phyloP scores from a whole-genome alignment of 2,113 vertebrate species.

The Arenaria interpres region DNA sequence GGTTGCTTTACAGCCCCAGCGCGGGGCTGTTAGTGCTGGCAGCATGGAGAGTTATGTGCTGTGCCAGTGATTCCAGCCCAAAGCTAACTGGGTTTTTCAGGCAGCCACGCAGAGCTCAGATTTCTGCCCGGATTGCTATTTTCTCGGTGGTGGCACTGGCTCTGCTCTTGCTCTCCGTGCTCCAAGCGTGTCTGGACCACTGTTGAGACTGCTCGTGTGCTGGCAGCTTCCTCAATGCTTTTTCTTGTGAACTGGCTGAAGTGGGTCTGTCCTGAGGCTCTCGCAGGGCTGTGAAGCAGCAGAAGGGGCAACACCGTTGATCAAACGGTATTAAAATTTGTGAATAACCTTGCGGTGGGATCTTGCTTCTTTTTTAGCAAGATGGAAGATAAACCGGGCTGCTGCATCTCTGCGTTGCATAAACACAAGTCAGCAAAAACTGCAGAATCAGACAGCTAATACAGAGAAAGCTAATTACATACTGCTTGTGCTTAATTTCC shows the following conservation, averaged over 20 bases:
- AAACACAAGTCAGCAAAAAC: neutral
- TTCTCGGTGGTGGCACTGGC: neutral
- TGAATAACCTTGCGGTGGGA: neutral
- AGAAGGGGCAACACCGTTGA: neutral
- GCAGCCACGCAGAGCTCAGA: neutral
- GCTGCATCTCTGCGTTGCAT: neutral
- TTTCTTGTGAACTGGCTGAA: neutral
- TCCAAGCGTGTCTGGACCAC: neutral
- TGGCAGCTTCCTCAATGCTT: neutral
- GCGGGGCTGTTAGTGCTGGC: neutral
- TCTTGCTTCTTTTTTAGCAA: neutral
- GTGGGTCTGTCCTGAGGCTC: neutral
- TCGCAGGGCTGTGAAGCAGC: neutral
- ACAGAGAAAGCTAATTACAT: neutral
- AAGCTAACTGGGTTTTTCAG: neutral
- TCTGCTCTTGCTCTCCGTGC: neutral
- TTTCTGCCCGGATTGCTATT: neutral
- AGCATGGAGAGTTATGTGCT: neutral
- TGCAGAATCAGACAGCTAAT: neutral
- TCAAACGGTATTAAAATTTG: neutral
- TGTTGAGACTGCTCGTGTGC: neutral
- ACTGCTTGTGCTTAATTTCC: neutral
- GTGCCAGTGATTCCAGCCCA: neutral
- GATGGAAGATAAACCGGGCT: neutral
- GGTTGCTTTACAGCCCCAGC: neutral